These are phyloP conservation scores for Aricia artaxerxes DNA, from an alignment of 2,888 invertebrate species.

Conservation along the genomic window DNA sequence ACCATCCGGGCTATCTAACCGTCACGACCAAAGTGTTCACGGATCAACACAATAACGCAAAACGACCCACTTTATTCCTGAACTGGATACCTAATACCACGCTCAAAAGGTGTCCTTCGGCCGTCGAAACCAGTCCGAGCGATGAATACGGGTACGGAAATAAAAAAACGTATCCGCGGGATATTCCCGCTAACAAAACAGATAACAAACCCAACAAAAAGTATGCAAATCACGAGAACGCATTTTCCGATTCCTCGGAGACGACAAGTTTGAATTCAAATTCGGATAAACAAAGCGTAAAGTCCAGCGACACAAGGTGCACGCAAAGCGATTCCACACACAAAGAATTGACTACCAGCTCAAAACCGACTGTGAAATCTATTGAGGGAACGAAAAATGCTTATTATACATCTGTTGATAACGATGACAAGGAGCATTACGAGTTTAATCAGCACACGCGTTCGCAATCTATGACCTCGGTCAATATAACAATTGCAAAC, in stretches of 20 bases:
- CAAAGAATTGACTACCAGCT: slow-evolving; percentile 65
- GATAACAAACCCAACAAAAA: slow-evolving; percentile 55
- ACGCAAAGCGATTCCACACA: slow-evolving; percentile 70
- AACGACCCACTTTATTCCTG: slow-evolving; percentile 90
- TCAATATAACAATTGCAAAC: slow-evolving; percentile 85
- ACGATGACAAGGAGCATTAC: slow-evolving; percentile 66
- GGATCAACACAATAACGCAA: slow-evolving; percentile 87
- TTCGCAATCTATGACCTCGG: slow-evolving; percentile 82
- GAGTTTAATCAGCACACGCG: slow-evolving; percentile 71
- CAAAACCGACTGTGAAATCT: slow-evolving; percentile 67
- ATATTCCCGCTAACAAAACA: slow-evolving; percentile 50
- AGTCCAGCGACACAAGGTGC: slow-evolving; percentile 67
- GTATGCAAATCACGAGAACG: slow-evolving; percentile 67
- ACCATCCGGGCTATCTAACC: slow-evolving; percentile 95
- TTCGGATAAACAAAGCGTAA: slow-evolving; percentile 76
- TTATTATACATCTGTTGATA: slow-evolving; percentile 63
- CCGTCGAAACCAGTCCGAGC: slow-evolving; percentile 81
- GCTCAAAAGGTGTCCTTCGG: slow-evolving; percentile 90
- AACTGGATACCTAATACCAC: slow-evolving; percentile 98
- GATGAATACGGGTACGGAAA: slow-evolving; percentile 64
- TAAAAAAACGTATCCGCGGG: slow-evolving; percentile 56
- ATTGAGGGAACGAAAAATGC: slow-evolving; percentile 65
- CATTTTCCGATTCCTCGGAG: slow-evolving; percentile 78
- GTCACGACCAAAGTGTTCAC: slow-evolving; percentile 91
- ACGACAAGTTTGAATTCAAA: slow-evolving; percentile 75